Base-by-base conservation (phyloP, 2,797 vertebrate genomes). In the Smutsia temminckii region DNA sequence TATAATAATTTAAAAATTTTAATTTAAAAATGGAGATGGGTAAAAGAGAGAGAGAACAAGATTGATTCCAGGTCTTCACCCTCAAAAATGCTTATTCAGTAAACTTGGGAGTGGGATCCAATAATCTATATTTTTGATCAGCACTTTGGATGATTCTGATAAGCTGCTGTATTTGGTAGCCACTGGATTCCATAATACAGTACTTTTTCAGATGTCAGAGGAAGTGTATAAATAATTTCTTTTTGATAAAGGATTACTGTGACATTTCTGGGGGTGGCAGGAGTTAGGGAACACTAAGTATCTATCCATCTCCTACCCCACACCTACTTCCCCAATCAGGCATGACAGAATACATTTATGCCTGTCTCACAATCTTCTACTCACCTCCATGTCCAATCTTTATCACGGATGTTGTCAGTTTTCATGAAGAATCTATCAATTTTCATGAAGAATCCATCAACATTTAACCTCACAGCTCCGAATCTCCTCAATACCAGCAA, bases 1-100 rank as follows among this genome's bases (percentile, higher is more conserved):
- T 83, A 63, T 27, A 93, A 81, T 74, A 88, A 64, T 74, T 88
- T 74, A 34, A 72, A 93, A 74, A 37, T 64, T 68, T 83, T 79
- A 66, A 42, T 8, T 57, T 57, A 59, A 75, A 91, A 51, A 27
- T 40, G 7, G 27, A n/a, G 55, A 40, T 37, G 46, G 63, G 69
- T 85, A 49, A 51, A 29, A 51, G 29, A 16, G 9, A 74, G 32
- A 32, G 1, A 85, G 4, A 12, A 1, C 29, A 78, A 53, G 40
- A n/a, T 9, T 74, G 6, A 12, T 71, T 77, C 25, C 40, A 85
- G 69, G 34, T 51, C 42, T 78, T 96, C 13, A 55, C 13, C 20
- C 37, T 64, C 29, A n/a, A 69, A 71, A 29, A 77, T n/a, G 64
- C 5, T 78, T 77, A 40, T 68, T 80, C 57, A 91, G 34, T 57